Percentiles rank a stretch among this genome's conserved stretches.
Conservation (phyloP, 2,113 vertebrate genomes). For the Amphilophus citrinellus region DNA sequence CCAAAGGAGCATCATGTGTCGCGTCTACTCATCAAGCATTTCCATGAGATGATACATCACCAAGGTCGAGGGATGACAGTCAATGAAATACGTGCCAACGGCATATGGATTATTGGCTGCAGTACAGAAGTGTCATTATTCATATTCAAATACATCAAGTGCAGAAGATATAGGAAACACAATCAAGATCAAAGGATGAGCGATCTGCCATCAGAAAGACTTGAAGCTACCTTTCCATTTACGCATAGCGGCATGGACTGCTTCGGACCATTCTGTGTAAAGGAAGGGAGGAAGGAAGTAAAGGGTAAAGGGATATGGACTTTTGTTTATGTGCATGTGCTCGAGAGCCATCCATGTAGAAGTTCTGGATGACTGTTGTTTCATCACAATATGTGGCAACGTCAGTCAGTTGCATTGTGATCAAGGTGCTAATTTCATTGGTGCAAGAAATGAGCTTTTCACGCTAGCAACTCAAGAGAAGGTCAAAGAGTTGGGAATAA, state of each 20-base stretch:
- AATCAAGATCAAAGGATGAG: background rate
- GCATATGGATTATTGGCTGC: background rate
- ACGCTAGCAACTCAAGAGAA: too few relatives aligned
- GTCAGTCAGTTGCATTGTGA: too few relatives aligned
- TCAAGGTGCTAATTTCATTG: too few relatives aligned
- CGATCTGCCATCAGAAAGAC: background rate
- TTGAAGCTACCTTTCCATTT: background rate
- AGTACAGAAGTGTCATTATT: background rate
- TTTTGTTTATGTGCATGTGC: background rate
- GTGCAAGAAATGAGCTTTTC: too few relatives aligned
- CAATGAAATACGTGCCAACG: background rate
- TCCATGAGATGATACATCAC: background rate
- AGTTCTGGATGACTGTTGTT: background rate
- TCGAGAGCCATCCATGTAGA: background rate
- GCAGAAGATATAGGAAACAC: background rate
- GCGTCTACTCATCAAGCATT: background rate
- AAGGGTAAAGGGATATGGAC: background rate
- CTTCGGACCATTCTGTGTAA: background rate
- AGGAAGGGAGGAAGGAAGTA: background rate
- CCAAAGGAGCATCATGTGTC: background rate
- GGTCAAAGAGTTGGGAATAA: too few relatives aligned
- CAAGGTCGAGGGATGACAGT: background rate
- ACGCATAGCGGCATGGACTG: background rate
- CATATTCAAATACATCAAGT: background rate
- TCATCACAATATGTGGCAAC: too few relatives aligned